Base-by-base conservation (phyloP, 2,113 vertebrate genomes). In the Pavo muticus region DNA sequence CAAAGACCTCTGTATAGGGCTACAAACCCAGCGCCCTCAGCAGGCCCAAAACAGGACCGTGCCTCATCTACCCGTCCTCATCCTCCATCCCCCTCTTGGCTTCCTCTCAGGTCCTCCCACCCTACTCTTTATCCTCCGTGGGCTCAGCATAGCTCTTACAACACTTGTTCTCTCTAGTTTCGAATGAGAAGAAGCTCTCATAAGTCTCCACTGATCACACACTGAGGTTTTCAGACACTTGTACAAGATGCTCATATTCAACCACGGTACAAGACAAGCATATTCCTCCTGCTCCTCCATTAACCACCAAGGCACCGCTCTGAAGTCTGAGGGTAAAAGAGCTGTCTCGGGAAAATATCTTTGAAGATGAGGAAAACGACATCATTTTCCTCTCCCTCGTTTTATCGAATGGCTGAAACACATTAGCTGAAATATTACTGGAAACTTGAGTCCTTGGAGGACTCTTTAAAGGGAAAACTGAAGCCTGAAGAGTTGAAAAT, bases 121-220 rank as follows among this genome's bases (percentile, higher is more conserved):
- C 25, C 50, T 42, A 9, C 37, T 30, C 21, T 23, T 65, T 13
- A 32, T 50, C 40, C 32, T 52, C 4, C 0, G 27, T 29, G 21
- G 10, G 5, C 3, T 29, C 57, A 60, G 14, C 3, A 1, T 3
- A 11, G 40, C 14, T 60, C 61, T 24, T 27, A 19, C 0, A 2
- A 44, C 21, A 15, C 32, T 39, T 42, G 20, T 10, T 60, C 44
- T 30, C 16, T 35, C 7, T 14, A 23, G 39, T 42, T 72, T 42
- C 44, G 8, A 71, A 47, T 29, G 10, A 27, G 29, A 56, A 60
- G 54, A 54, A 25, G 25, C 30, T 56, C 59, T 67, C 15, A 0
- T 37, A 54, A 61, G 21, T 23, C 35, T 45, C 59, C 19, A 11
- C 50, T 10, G 11, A 77, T 68, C 52, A 44, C 23, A 25, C 12